A percentile compares a stretch with the other conserved stretches of the same genome.
phyloP scores from a whole-genome alignment of 2,797 vertebrate species.

The Stomatorhinus walkeri region DNA sequence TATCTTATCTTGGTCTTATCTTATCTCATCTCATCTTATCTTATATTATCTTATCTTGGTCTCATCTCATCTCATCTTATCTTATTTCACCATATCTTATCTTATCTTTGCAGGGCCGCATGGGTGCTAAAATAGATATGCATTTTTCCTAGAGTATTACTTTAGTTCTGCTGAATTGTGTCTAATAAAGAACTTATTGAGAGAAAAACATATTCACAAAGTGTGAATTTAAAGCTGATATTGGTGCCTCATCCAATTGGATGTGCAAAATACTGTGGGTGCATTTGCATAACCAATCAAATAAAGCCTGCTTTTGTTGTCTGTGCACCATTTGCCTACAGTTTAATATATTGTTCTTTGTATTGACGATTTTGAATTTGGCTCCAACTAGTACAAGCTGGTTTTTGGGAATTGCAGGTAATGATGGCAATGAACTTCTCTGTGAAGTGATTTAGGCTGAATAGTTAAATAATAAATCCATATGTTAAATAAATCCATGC shows the following conservation, averaged over 20 bases:
- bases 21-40: not conserved
- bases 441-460: not conserved
- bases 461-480: not conserved
- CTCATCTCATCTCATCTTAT: not conserved
- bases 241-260: not conserved
- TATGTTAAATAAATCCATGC: not conserved
- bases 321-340: not conserved
- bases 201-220: not conserved
- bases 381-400: not conserved
- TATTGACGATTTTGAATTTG: not conserved
- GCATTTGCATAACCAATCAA: not conserved
- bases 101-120: not conserved
- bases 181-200: slow-evolving; percentile 2
- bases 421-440: not conserved
- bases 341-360: not conserved
- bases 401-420: not conserved
- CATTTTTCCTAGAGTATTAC: not conserved
- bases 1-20: not conserved
- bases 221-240: not conserved
- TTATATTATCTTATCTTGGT: not conserved
- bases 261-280: not conserved
- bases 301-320: not conserved
- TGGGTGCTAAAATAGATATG: not conserved
- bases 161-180: slow-evolving; percentile 9
- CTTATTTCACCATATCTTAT: not conserved